Evolutionary conservation across 2,797 vertebrate genomes (phyloP).

Genomic region (Menidia menidia): DNA sequence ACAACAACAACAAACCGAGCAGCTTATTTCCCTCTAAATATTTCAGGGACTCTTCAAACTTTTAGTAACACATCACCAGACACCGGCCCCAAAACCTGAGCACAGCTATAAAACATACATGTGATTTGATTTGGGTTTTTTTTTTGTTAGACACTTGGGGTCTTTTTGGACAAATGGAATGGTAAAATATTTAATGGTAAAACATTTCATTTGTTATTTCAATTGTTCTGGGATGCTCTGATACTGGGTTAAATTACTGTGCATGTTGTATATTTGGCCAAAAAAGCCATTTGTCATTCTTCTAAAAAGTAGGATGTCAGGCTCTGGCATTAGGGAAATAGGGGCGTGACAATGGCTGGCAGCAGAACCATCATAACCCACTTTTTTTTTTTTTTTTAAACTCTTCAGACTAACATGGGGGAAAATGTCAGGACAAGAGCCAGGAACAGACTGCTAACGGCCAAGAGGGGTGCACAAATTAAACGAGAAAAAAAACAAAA

Average conservation of each 20-base stretch:
- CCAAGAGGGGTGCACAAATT: background rate
- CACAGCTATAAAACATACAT: no score
- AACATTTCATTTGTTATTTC: no score
- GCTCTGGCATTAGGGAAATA: conserved; percentile 41
- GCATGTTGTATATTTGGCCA: no score
- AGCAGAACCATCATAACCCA: conserved; percentile 52
- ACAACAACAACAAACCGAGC: background rate
- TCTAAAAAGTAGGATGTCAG: conserved; percentile 40
- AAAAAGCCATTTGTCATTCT: no score
- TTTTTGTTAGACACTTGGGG: background rate
- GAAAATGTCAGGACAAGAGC: conserved; percentile 21
- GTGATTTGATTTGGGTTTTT: no score
- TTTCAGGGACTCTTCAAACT: background rate
- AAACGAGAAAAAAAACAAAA: background rate
- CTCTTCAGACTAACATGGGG: conserved; percentile 41
- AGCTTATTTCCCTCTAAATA: background rate
- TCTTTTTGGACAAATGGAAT: background rate
- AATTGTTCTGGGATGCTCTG: no score
- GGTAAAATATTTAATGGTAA: conserved; percentile 2
- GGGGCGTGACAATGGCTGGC: conserved; percentile 45
- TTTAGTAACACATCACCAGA: background rate
- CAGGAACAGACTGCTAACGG: conserved; percentile 9
- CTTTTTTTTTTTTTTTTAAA: no score
- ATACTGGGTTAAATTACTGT: no score
- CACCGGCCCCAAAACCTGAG: no score